phyloP scores from a whole-genome alignment of 2,797 vertebrate genomes.

The Anguilla anguilla region DNA sequence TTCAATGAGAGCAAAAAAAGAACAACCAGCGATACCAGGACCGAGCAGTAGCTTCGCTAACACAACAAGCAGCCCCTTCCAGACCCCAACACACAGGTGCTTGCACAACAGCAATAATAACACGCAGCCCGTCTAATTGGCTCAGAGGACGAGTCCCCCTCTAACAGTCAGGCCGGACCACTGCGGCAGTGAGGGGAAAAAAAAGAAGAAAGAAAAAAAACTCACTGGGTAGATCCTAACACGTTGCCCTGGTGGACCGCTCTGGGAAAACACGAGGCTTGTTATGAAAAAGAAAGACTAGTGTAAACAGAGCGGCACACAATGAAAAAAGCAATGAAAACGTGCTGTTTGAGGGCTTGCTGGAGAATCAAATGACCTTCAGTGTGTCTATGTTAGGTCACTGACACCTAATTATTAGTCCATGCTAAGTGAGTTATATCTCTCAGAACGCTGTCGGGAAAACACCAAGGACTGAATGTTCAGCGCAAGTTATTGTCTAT shows the following conservation, averaged over 20 bases:
- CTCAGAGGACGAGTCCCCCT: background rate
- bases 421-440: background rate
- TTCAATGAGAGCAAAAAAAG: background rate
- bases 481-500: background rate
- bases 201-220: background rate
- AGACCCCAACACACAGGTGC: background rate
- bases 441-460: background rate
- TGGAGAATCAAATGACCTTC: background rate
- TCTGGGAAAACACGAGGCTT: background rate
- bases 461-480: background rate
- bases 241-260: background rate
- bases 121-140: background rate
- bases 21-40: background rate
- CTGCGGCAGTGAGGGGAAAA: background rate
- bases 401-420: background rate
- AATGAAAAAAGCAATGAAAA: background rate
- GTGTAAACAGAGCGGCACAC: background rate
- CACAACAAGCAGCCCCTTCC: background rate
- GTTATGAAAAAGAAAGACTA: background rate
- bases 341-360: background rate
- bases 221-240: background rate
- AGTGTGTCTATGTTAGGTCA: background rate
- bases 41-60: background rate
- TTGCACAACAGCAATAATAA: background rate
- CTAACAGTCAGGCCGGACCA: background rate